Evolutionary conservation across 1,140 invertebrate species (phyloP).

Genomic region (Aleiodes sp.): DNA sequence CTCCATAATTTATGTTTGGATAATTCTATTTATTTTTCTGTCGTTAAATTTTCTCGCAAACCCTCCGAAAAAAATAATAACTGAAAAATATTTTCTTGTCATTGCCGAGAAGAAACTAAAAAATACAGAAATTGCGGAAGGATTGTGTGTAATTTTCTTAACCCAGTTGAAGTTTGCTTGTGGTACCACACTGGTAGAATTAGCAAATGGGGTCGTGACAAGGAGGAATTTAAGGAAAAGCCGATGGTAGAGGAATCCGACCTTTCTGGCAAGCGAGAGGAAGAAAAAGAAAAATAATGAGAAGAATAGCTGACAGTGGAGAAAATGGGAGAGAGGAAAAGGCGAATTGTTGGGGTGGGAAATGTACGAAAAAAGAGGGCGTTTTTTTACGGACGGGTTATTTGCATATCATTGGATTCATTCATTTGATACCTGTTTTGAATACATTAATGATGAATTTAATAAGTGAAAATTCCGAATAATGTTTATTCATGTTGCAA

Average conservation of each 20-base stretch:
- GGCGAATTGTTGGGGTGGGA: not conserved
- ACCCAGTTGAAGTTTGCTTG: conserved; percentile 20
- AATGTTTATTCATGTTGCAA: conserved; percentile 54
- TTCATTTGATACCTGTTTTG: conserved; percentile 53
- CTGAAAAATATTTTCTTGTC: not conserved
- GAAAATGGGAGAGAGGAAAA: conserved; percentile 16
- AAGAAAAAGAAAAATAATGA: conserved; percentile 12
- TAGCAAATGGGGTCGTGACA: conserved; percentile 34
- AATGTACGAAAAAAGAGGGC: conserved; percentile 13
- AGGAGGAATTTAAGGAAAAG: conserved; percentile 12
- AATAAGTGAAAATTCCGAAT: conserved; percentile 50
- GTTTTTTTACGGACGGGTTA: conserved; percentile 28
- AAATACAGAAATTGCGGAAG: not conserved
- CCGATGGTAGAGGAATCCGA: not conserved
- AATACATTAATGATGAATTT: conserved; percentile 59
- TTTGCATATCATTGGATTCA: conserved; percentile 53
- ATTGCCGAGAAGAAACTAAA: not conserved
- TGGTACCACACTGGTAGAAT: conserved; percentile 11
- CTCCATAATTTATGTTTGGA: too few relatives aligned
- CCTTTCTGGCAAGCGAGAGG: conserved; percentile 6
- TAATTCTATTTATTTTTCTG: too few relatives aligned
- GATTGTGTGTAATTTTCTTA: not conserved
- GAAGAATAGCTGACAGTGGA: conserved; percentile 8
- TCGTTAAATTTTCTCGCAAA: too few relatives aligned
- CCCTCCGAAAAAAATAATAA: too few relatives aligned